phyloP scores from a whole-genome alignment of 1,140 invertebrate species.

The Parapsyche elsis region DNA sequence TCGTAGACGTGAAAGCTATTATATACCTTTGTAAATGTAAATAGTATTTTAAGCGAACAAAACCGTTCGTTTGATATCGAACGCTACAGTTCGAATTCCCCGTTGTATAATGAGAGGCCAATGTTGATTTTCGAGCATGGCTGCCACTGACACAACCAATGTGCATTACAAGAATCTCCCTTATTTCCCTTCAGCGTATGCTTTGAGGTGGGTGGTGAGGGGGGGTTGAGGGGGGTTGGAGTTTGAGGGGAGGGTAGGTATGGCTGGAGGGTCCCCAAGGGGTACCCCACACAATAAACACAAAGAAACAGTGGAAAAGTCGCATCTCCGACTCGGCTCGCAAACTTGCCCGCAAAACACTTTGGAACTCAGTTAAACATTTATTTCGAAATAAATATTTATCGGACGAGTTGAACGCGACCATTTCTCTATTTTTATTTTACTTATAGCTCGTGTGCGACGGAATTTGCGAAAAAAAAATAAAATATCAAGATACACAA shows the following conservation, averaged over 20 bases:
- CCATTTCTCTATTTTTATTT: not conserved
- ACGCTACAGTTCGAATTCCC: too few species aligned
- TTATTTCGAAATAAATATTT: slow-evolving; percentile 12
- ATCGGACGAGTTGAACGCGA: not conserved
- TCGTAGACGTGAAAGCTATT: too few species aligned
- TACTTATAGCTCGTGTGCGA: too few species aligned
- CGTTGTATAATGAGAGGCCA: too few species aligned
- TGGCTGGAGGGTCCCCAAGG: not conserved
- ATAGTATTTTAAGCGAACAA: too few species aligned
- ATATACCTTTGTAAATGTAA: too few species aligned
- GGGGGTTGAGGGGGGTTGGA: not conserved
- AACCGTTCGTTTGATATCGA: too few species aligned
- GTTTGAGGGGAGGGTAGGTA: not conserved
- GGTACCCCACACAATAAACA: not conserved
- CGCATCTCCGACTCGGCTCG: not conserved
- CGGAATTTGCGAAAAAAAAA: too few species aligned
- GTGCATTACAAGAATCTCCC: too few species aligned
- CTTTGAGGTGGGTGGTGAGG: not conserved
- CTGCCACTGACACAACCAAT: too few species aligned
- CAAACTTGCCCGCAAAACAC: slow-evolving; percentile 4
- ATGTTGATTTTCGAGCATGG: too few species aligned
- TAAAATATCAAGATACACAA: too few species aligned
- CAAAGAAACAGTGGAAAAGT: not conserved
- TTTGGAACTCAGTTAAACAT: not conserved
- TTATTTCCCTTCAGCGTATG: not conserved